Evolutionary conservation across 2,888 invertebrate species (phyloP), one percentile per base, ranked within the genome.

Genomic region (Meiosimyza decipiens): DNA sequence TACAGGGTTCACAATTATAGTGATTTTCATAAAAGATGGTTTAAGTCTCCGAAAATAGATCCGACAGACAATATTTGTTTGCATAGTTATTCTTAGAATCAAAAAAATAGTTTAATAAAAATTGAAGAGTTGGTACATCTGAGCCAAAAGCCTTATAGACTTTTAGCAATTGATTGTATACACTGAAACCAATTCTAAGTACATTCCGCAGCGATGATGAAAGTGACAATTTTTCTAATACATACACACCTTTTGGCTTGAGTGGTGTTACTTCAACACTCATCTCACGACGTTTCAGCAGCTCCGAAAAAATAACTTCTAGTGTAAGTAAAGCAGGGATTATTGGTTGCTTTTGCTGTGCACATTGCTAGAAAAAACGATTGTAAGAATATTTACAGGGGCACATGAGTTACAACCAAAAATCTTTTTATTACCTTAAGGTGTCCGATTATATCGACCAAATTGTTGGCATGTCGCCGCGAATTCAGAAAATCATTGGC

Each of bases 401-500:
- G 40, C 6, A 15, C 15, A 16, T 62, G 47, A 16, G 33, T 15
- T 52, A 40, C 18, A 33, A 33, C n/a, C 15, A 51, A 22, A 22
- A 22, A 33, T 28, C 3, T 28, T 28, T 2, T 0, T 28, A 28
- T 28, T 83, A 92, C 92, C 88, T 92, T 90, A 83, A 93, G 92
- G 88, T 91, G 89, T 79, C 89, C 89, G 75, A 93, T 88, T 77
- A 94, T 91, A 81, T 92, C 91, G 67, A 91, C 88, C 77, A 94
- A 88, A 83, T 90, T 90, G 81, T 92, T 91, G 13, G 91, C 89
- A 87, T 92, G 87, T 86, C 90, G 90, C 77, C 90, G 88, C 49
- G 91, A 91, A 79, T 90, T 89, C 67, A 94, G 87, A 86, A 94
- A 92, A 81, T 92, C 92, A 79, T 91, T 91, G 62, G 92, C 93